Evolutionary conservation across 2,888 invertebrate species (phyloP), one percentile per base, ranked within the genome.

Genomic region (Tinea pellionella): DNA sequence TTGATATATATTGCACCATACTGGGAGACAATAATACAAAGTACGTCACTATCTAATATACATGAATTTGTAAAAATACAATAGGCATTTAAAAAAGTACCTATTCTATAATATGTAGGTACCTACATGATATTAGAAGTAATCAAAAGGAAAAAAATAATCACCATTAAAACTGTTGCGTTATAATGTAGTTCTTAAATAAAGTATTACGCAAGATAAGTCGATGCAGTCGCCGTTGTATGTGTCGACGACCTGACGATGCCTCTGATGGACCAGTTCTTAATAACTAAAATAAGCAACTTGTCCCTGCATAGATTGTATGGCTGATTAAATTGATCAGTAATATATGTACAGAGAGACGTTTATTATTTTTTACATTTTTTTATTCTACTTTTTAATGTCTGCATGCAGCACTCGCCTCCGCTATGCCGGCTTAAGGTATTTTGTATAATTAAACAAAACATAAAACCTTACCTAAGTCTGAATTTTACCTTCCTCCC

Each of bases 211-310:
- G 47, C 47, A 47, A 47, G 47, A n/a, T 15, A 9, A 8, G n/a
- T 47, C 15, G 47, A 47, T 47, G 47, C 47, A 47, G 8, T 9
- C 11, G 37, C 47, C 15, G 47, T 15, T 15, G 7, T 15, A 47
- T 47, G 16, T 16, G 47, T 47, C 47, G 47, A 47, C 47, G 47
- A 47, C 47, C 47, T 47, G 47, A 2, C 16, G 13, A 47, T 16
- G 47, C 47, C 16, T 41, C 41, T 47, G 47, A 47, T 47, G 47
- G 47, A 47, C 47, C 47, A 47, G 47, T 47, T 47, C 47, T 47
- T 47, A 47, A 47, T 37, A 37, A 37, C 37, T 37, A 37, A 37
- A 37, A 37, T 37, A 37, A 37, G 37, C 37, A 37, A 37, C 37
- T 37, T 37, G 37, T 37, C 37, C 37, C n/a, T 37, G 37, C n/a